Conservation (phyloP, 2,797 vertebrate species). For the Pteropus rufus region DNA sequence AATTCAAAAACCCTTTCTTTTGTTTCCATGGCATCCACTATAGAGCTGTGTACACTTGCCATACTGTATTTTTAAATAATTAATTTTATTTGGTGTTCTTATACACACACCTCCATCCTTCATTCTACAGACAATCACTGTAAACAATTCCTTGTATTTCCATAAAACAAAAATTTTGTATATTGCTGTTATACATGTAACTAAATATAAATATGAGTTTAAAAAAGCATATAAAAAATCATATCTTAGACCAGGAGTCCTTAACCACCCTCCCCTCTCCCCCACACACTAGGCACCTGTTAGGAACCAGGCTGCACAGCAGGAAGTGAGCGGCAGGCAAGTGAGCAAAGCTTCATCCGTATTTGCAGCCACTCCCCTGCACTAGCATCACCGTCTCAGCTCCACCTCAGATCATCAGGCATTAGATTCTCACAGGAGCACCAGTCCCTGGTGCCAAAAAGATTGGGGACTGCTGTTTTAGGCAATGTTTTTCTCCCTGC, state of each 20-base stretch:
- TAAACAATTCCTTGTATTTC: neutral
- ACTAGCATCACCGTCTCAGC: too few species aligned
- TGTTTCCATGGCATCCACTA: neutral
- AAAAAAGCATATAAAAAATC: neutral
- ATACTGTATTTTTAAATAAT: slow-evolving; percentile 8
- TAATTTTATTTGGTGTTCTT: neutral
- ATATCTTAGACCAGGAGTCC: neutral
- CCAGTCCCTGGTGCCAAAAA: too few species aligned
- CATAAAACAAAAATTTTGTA: neutral
- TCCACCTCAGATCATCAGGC: too few species aligned
- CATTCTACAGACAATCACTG: neutral
- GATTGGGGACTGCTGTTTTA: neutral
- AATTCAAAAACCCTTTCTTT: neutral
- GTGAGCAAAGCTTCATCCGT: too few species aligned
- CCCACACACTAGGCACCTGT: too few species aligned
- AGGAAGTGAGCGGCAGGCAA: too few species aligned
- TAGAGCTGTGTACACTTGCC: neutral
- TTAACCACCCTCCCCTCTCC: too few species aligned
- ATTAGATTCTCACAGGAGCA: too few species aligned
- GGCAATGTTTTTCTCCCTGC: neutral
- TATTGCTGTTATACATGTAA: neutral
- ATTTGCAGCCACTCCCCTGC: too few species aligned
- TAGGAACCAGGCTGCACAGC: too few species aligned
- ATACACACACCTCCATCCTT: neutral
- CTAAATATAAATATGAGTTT: neutral